Conservation (phyloP, 2,113 vertebrate genomes). For the Pseudonaja textilis region DNA sequence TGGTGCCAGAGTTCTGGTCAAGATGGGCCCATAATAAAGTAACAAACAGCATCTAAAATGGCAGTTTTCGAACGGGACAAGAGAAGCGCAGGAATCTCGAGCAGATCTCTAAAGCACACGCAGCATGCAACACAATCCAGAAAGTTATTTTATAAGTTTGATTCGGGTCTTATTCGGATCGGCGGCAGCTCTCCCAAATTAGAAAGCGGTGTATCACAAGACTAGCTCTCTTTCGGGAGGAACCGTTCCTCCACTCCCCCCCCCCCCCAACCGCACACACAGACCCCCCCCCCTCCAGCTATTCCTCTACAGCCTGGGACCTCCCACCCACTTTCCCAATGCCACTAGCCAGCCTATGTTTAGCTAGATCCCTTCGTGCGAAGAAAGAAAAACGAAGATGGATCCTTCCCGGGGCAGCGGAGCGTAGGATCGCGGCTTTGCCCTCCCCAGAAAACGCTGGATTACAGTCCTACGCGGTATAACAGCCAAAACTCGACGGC, state of each 20-base stretch:
- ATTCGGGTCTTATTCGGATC: not conserved
- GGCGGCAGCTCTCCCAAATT: not conserved
- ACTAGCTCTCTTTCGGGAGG: not conserved
- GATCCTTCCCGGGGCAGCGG: not conserved
- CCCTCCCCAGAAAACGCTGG: not conserved
- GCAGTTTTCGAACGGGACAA: not conserved
- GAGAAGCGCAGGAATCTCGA: not conserved
- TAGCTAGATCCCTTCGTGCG: not conserved
- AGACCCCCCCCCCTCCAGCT: not conserved
- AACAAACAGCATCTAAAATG: not conserved
- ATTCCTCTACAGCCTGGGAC: not conserved
- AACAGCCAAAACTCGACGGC: too few species aligned
- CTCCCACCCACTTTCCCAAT: not conserved
- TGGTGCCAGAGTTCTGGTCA: not conserved
- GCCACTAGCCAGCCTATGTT: not conserved
- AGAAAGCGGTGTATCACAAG: not conserved
- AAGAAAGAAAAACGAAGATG: not conserved
- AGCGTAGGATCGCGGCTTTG: not conserved
- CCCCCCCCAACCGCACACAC: not conserved
- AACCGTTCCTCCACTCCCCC: not conserved
- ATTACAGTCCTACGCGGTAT: too few species aligned
- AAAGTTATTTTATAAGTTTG: not conserved
- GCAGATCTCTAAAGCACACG: not conserved
- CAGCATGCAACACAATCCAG: not conserved
- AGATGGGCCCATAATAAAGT: not conserved